phyloP scores from a whole-genome alignment of 1,140 invertebrate species.

The Drosophila biarmipes region DNA sequence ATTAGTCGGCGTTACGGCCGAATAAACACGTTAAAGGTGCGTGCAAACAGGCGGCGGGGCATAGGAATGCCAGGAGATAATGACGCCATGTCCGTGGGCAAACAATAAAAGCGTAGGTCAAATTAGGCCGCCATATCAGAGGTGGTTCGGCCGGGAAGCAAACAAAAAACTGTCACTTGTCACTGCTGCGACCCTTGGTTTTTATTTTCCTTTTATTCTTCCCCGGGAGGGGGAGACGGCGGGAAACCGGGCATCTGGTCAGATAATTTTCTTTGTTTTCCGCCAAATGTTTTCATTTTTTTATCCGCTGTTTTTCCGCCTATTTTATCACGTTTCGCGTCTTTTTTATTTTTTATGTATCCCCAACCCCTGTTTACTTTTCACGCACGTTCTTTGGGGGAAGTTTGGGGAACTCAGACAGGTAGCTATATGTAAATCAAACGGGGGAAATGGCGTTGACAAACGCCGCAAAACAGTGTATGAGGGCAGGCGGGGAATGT shows the following conservation, averaged over 20 bases:
- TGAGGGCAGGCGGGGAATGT: slow-evolving; percentile 6
- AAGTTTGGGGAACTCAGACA: slow-evolving; percentile 42
- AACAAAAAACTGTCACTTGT: slow-evolving; percentile 75
- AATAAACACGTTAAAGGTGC: slow-evolving; percentile 80
- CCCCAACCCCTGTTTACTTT: slow-evolving; percentile 47
- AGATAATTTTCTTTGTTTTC: slow-evolving; percentile 80
- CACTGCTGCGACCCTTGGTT: slow-evolving; percentile 35
- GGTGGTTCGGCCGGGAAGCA: slow-evolving; percentile 31
- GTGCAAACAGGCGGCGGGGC: slow-evolving; percentile 60
- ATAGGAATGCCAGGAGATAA: slow-evolving; percentile 48
- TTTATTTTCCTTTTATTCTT: not conserved
- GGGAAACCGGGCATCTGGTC: slow-evolving; percentile 51
- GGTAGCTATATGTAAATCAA: slow-evolving; percentile 81
- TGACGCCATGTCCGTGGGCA: slow-evolving; percentile 55
- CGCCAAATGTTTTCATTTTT: slow-evolving; percentile 66
- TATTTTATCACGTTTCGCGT: slow-evolving; percentile 68
- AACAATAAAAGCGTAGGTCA: slow-evolving; percentile 66
- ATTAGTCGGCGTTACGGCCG: slow-evolving; percentile 69
- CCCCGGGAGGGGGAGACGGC: not conserved
- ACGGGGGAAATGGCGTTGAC: slow-evolving; percentile 52
- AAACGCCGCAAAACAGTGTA: slow-evolving; percentile 26
- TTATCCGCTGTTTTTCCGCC: slow-evolving; percentile 71
- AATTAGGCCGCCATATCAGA: slow-evolving; percentile 64
- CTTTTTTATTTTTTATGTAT: slow-evolving; percentile 43
- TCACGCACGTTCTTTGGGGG: slow-evolving; percentile 31